Evolutionary conservation across 2,888 invertebrate species (phyloP), one percentile per base, ranked within the genome.

Genomic region (Drosophila gaucha): DNA sequence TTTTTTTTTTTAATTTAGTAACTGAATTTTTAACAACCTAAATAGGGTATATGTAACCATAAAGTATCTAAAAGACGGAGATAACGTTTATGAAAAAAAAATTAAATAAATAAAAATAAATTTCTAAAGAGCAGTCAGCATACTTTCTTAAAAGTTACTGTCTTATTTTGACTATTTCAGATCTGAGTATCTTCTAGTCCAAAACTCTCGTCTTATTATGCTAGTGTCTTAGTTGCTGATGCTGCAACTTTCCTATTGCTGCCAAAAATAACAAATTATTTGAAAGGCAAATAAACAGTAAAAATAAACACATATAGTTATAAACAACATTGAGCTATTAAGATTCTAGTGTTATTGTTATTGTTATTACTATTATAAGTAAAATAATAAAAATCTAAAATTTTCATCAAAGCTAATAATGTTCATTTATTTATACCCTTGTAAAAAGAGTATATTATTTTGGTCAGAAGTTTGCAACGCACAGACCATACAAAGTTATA

Each of bases 241-340:
- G 56, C 63, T 71, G 62, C 63, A 74, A 70, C 58, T 65, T 76
- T 70, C 46, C 16, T 52, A 16, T 55, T 52, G 39, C 38, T 31
- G 39, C 43, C 28, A 56, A 22, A 31, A 35, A 18, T 28, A 62
- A 49, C 51, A 58, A 63, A 59, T 64, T 31, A 43, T 36, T 38
- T 24, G 54, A 58, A 47, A 33, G 46, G 6, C 24, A 52, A 30
- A 26, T 20, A 59, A 50, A 56, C 46, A 46, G 28, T 26, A 57
- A 49, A 35, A 31, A 63, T 54, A 54, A 44, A 28, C 12, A 12
- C 12, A 28, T 24, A n/a, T n/a, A n/a, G n/a, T n/a, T n/a, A n/a
- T n/a, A n/a, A n/a, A n/a, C n/a, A 16, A 10, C 6, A 39, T 3
- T 6, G n/a, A n/a, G n/a, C n/a, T 2, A 39, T 3, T 3, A n/a